phyloP scores from a whole-genome alignment of 2,888 invertebrate genomes.

The Lasioglossum pauxillum region DNA sequence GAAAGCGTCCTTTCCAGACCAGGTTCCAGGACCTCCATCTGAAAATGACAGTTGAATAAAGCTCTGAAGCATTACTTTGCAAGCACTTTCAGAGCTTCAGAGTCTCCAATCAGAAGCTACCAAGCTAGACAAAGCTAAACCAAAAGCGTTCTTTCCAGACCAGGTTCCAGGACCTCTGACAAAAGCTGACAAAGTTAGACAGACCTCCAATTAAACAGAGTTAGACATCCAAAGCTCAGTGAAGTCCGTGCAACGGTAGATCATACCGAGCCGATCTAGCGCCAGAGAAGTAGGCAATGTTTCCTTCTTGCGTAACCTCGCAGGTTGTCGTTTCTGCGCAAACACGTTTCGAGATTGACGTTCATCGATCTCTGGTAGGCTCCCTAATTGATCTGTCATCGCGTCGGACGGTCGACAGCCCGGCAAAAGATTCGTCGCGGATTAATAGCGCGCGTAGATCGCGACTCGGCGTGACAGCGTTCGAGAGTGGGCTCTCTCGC shows the following conservation, averaged over 20 bases:
- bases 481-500: neutral
- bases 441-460: conserved; percentile 54
- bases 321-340: neutral
- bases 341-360: conserved; percentile 29
- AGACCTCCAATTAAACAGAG: no score
- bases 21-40: no score
- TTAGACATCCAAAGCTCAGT: no score
- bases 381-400: conserved; percentile 64
- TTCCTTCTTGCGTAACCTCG: conserved; percentile 1
- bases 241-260: neutral
- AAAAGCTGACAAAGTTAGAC: no score
- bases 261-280: neutral
- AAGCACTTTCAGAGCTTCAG: neutral
- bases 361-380: conserved; percentile 36
- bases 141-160: no score
- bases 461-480: conserved; percentile 41
- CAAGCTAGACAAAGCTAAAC: neutral
- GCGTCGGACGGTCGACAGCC: conserved; percentile 43
- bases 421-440: conserved; percentile 32
- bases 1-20: no score
- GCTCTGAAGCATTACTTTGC: neutral
- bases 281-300: neutral
- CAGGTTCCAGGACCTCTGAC: no score
- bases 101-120: neutral
- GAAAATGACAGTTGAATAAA: no score